phyloP scores from a whole-genome alignment of 35 echinoderm and acorn worm species.

The Apostichopus japonicus region DNA sequence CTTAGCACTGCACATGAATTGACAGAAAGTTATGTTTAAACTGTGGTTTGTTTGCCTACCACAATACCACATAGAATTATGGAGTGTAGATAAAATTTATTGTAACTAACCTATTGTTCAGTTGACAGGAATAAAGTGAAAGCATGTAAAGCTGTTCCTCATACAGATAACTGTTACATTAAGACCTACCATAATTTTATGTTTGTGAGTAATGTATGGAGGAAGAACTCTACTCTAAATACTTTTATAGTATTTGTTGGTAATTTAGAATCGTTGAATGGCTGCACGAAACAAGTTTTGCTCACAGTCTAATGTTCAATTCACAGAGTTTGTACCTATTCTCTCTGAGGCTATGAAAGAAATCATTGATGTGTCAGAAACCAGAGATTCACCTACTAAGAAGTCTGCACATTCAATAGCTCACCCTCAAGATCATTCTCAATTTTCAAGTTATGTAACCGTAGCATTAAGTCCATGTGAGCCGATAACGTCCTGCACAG shows the following conservation, averaged over 20 bases:
- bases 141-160: too few species aligned
- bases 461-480: conserved; percentile 11
- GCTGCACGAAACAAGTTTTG: neutral
- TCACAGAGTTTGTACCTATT: conserved; percentile 32
- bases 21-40: too few species aligned
- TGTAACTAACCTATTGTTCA: too few species aligned
- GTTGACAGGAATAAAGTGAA: too few species aligned
- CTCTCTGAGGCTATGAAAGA: conserved; percentile 44
- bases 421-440: neutral
- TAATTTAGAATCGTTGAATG: too few species aligned
- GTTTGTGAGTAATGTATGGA: too few species aligned
- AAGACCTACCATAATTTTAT: too few species aligned
- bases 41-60: too few species aligned
- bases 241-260: neutral
- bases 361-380: conserved; percentile 27
- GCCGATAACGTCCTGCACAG: neutral
- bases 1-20: too few species aligned
- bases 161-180: too few species aligned
- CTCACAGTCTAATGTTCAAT: neutral
- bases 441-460: conserved; percentile 26
- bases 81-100: too few species aligned
- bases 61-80: too few species aligned
- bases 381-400: neutral
- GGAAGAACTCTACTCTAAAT: neutral
- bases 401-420: neutral